Base-by-base conservation (phyloP, 2,797 vertebrate genomes). In the Danionella dracula region DNA sequence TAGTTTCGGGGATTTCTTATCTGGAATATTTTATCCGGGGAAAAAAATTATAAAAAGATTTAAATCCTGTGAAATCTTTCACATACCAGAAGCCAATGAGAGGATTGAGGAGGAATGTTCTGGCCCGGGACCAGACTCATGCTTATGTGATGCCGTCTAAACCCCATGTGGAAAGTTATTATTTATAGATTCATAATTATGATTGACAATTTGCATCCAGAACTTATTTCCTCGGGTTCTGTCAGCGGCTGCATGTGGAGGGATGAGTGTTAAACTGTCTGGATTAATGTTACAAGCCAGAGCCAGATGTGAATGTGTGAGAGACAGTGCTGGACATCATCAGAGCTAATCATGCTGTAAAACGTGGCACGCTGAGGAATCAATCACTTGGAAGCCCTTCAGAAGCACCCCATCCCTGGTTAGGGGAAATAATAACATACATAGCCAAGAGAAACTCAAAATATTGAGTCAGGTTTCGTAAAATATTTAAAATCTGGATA, bases 341-440 rank as follows among this genome's bases (percentile, higher is more conserved):
- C 50, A 54, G 10, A 20, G 19, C 32, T 34, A 46, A 46, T 34
- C 9, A 17, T 23, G 20, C 54, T 45, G 13, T 60, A 35, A 75
- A 51, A 50, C 16, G 35, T 29, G 55, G 44, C 10, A 69, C 29
- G 10, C 1, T 1, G 27, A 42, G 19, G 51, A 44, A 54, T n/a
- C 15, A 49, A 65, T 65, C 45, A 15, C 12, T 16, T 21, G 9
- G 19, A 49, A 32, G 12, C 34, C 17, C 13, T 46, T 32, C 12
- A 19, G 54, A 59, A 46, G 48, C 46, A 60, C 41, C 16, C 27
- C 40, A 5, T 42, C 13, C 12, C 32, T 19, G 41, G 35, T 42
- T 60, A 61, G 61, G 13, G n/a, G 27, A 60, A 66, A 31, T 48
- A 66, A 68, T 49, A 60, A 48, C 11, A 48, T 34, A 60, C 50